These are phyloP conservation scores for Paramuricea clavata DNA, from an alignment of 92 coral and sea anemone species.

Conservation along the genomic window DNA sequence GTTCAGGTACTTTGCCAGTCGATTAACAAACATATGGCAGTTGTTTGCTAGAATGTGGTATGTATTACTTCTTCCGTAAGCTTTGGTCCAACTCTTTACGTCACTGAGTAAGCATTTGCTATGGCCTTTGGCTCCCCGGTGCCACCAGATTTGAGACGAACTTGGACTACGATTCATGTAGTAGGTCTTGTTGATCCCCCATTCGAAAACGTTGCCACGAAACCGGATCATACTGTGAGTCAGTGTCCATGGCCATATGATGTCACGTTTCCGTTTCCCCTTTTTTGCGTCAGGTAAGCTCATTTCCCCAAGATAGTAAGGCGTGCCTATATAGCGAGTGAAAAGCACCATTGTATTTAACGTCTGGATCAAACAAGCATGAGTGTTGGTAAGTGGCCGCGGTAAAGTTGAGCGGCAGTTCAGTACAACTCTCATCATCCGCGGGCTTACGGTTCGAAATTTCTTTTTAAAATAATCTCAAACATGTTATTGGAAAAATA, in stretches of 20 bases:
- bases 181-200: neutral
- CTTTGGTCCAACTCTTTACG: neutral
- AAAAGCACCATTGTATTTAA: neutral
- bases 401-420: too few species aligned
- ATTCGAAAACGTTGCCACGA: slow-evolving; percentile 17
- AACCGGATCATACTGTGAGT: neutral
- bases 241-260: neutral
- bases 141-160: neutral
- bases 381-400: neutral
- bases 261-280: neutral
- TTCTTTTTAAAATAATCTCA: too few species aligned
- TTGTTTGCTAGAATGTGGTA: neutral
- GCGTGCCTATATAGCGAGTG: too few species aligned
- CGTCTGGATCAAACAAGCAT: too few species aligned
- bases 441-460: too few species aligned
- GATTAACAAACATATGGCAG: slow-evolving; percentile 5
- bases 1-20: neutral
- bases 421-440: too few species aligned
- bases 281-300: neutral
- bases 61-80: neutral
- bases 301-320: neutral
- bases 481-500: too few species aligned
- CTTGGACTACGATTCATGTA: slow-evolving; percentile 8
- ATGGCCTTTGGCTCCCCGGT: neutral
- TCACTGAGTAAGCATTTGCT: neutral